Percentiles rank a stretch among this genome's conserved stretches.
Evolutionary conservation across 2,797 vertebrate species (phyloP).

Genomic region (Pristis pectinata): DNA sequence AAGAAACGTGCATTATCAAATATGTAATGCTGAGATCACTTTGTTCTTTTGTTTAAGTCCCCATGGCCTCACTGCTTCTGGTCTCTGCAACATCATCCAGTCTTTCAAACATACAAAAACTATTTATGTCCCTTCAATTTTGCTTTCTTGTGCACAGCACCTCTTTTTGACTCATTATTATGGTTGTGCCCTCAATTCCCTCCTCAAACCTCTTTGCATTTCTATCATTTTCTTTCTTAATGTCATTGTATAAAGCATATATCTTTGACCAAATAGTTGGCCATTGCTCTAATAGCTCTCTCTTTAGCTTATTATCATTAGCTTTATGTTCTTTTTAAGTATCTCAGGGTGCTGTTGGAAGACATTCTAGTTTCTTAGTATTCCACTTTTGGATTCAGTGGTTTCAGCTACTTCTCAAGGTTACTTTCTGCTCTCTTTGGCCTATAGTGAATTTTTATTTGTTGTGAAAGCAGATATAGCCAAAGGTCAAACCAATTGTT

Average conservation of each 20-base stretch:
- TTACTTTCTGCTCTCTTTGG: background rate
- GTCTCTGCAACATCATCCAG: background rate
- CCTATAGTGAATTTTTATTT: background rate
- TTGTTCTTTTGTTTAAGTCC: background rate
- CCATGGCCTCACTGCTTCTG: background rate
- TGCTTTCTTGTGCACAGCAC: background rate
- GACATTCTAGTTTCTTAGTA: background rate
- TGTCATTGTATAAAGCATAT: background rate
- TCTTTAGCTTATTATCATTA: background rate
- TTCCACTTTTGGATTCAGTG: background rate
- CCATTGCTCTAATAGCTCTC: background rate
- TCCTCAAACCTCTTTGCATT: background rate
- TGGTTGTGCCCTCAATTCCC: background rate
- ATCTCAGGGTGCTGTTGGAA: background rate
- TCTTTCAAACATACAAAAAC: background rate
- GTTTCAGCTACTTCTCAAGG: background rate
- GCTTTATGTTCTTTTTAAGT: background rate
- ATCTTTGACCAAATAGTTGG: background rate
- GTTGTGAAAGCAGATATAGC: background rate
- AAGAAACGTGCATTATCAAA: background rate
- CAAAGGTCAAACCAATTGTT: background rate
- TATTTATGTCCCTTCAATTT: background rate
- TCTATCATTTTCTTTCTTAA: background rate
- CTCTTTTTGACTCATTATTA: background rate
- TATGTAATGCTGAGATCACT: background rate